Evolutionary conservation across 2,113 vertebrate genomes (phyloP).

Genomic region (Pholis gunnellus): DNA sequence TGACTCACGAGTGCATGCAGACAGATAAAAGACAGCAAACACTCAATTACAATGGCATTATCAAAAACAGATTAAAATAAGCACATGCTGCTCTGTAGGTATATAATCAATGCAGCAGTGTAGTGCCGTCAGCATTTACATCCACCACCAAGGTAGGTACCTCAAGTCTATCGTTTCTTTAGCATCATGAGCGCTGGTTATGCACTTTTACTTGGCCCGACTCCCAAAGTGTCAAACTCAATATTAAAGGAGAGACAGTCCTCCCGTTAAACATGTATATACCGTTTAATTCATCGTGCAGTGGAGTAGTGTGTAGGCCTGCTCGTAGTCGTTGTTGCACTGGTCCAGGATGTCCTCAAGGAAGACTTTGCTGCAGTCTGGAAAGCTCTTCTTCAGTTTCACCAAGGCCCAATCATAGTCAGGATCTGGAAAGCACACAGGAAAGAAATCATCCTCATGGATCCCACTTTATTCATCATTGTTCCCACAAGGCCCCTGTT

Average conservation of each 20-base stretch:
- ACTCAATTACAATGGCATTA: constrained; percentile 43
- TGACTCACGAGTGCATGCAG: constrained; percentile 63
- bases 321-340: constrained; percentile 69
- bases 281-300: constrained; percentile 3
- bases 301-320: constrained; percentile 66
- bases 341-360: constrained; percentile 78
- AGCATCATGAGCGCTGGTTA: neutral
- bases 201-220: neutral
- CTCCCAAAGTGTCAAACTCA: neutral
- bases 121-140: neutral
- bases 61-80: constrained; percentile 33
- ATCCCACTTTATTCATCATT: neutral
- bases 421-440: constrained; percentile 56
- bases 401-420: constrained; percentile 69
- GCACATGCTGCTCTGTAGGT: constrained; percentile 1
- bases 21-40: constrained; percentile 49
- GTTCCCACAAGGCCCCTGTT: constrained; percentile 13
- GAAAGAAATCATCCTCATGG: neutral
- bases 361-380: constrained; percentile 50
- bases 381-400: constrained; percentile 71
- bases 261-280: neutral
- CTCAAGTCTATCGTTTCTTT: neutral
- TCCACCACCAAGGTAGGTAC: neutral
- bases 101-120: neutral
- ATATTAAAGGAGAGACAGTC: neutral